Conservation (phyloP, 2,113 vertebrate genomes). For the Tapirus terrestris region DNA sequence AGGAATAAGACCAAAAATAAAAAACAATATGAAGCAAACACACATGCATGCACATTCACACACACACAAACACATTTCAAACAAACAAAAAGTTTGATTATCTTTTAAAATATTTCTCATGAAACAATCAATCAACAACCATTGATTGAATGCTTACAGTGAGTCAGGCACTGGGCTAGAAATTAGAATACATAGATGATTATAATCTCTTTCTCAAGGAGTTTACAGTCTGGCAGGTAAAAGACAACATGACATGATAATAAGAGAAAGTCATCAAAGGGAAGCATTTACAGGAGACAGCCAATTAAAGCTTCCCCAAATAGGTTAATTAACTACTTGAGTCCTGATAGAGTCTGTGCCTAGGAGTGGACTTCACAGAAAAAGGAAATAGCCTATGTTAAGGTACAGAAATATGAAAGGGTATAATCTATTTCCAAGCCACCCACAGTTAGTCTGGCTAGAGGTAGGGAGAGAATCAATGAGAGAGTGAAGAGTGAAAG, state of each 20-base stretch:
- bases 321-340: background rate
- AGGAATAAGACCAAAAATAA: background rate
- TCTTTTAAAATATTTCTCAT: background rate
- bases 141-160: background rate
- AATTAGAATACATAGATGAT: background rate
- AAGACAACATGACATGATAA: background rate
- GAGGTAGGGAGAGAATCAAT: background rate
- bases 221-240: background rate
- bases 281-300: background rate
- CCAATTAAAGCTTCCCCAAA: background rate
- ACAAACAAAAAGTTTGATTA: background rate
- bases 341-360: background rate
- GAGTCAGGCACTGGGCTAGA: background rate
- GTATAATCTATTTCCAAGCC: background rate
- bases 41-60: background rate
- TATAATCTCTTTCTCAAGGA: background rate
- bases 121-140: background rate
- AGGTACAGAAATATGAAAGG: background rate
- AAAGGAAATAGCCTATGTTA: background rate
- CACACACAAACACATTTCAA: background rate
- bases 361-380: background rate
- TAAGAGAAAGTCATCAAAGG: background rate
- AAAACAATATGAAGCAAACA: background rate
- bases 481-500: background rate
- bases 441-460: background rate